phyloP scores from a whole-genome alignment of 2,797 vertebrate species.

The Sebastes aleutianus region DNA sequence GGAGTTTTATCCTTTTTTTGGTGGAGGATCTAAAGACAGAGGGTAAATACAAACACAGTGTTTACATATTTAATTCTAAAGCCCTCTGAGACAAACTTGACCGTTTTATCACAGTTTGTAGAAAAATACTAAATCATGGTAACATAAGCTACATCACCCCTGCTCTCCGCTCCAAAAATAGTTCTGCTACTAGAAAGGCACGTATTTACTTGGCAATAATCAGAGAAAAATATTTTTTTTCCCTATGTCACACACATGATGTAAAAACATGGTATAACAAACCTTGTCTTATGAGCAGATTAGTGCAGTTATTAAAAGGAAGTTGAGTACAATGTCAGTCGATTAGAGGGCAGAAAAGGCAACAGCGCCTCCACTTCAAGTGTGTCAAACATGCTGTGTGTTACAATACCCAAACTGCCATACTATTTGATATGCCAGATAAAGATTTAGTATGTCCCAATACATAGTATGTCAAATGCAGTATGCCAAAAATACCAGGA shows the following conservation, averaged over 20 bases:
- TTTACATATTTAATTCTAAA: background rate
- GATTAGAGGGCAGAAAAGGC: background rate
- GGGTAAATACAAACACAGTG: background rate
- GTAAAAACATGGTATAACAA: background rate
- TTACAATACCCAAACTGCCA: too few relatives aligned
- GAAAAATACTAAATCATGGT: background rate
- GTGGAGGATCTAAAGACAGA: background rate
- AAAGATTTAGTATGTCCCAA: too few relatives aligned
- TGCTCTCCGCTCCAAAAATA: background rate
- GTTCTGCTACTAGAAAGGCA: background rate
- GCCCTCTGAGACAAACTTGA: background rate
- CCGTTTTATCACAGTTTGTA: background rate
- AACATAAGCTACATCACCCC: background rate
- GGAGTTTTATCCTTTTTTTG: background rate
- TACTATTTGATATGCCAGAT: too few relatives aligned
- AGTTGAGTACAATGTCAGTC: background rate
- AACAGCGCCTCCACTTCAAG: background rate
- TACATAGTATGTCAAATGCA: too few relatives aligned
- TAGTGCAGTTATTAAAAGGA: background rate
- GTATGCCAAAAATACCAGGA: too few relatives aligned
- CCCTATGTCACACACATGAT: background rate
- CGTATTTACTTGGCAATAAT: background rate
- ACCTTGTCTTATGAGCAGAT: background rate
- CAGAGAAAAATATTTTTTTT: background rate
- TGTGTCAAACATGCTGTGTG: background rate